A percentile compares a stretch with the other conserved stretches of the same genome.
Evolutionary conservation across 1,140 invertebrate genomes (phyloP).

Genomic region (Araneus ventricosus): DNA sequence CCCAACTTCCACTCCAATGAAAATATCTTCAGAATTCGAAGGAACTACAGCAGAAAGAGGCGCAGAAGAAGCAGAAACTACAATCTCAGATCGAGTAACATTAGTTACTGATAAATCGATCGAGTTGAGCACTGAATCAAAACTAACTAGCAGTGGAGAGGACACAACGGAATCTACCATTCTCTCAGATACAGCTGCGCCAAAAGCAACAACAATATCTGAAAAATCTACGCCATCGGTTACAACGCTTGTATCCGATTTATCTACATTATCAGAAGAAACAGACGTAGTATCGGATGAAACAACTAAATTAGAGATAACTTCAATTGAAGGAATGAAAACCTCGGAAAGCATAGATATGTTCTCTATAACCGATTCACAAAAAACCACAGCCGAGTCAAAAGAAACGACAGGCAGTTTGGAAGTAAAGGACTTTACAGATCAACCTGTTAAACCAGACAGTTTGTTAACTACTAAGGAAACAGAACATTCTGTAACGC

Average conservation of each 20-base stretch:
- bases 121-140: background rate
- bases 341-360: background rate
- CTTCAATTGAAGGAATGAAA: background rate
- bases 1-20: background rate
- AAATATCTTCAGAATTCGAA: background rate
- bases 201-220: background rate
- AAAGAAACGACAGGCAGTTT: background rate
- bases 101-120: background rate
- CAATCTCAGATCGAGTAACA: background rate
- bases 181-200: background rate
- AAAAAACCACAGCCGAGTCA: background rate
- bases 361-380: background rate
- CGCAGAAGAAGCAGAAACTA: background rate
- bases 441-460: background rate
- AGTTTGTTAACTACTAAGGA: background rate
- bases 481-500: background rate
- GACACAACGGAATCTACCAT: background rate
- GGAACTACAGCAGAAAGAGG: background rate
- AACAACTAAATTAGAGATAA: background rate
- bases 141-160: background rate
- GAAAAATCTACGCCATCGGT: background rate
- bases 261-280: constrained; percentile 6
- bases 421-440: background rate
- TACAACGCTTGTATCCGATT: background rate
- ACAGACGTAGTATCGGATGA: constrained; percentile 3